phyloP scores from a whole-genome alignment of 92 coral and sea anemone genomes.

The Scolanthus callimorphus region DNA sequence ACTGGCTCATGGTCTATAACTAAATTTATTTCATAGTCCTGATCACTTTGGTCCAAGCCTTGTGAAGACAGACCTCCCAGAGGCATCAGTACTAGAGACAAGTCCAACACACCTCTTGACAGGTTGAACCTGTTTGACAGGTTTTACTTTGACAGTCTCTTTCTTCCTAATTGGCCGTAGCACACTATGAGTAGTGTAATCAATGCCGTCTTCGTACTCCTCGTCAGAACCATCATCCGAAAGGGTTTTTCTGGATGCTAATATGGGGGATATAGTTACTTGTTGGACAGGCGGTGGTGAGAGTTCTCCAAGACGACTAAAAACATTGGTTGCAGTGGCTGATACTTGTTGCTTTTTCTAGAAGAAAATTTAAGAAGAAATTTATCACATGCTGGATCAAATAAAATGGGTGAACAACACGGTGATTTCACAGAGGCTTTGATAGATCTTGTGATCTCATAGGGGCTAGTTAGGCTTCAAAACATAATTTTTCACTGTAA shows the following conservation, averaged over 20 bases:
- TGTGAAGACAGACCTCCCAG: slow-evolving; percentile 50
- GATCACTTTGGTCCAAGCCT: slow-evolving; percentile 57
- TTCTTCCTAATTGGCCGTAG: slow-evolving; percentile 54
- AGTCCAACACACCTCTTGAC: slow-evolving; percentile 66
- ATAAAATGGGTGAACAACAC: too few species aligned
- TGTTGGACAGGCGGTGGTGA: slow-evolving; percentile 25
- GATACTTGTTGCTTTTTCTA: slow-evolving; percentile 17
- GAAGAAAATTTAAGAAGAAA: neutral
- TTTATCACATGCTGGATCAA: too few species aligned
- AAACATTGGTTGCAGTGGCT: slow-evolving; percentile 25
- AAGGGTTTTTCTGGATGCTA: slow-evolving; percentile 7
- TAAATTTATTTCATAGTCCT: neutral
- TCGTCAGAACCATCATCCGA: slow-evolving; percentile 19
- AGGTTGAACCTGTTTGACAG: slow-evolving; percentile 71
- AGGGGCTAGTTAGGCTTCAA: too few species aligned
- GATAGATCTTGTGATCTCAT: too few species aligned
- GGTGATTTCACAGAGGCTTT: too few species aligned
- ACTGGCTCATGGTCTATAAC: too few species aligned
- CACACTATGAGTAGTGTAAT: slow-evolving; percentile 66
- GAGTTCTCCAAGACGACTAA: slow-evolving; percentile 60
- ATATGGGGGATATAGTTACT: slow-evolving; percentile 22
- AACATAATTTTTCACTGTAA: too few species aligned
- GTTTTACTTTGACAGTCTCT: slow-evolving; percentile 56
- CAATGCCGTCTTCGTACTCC: slow-evolving; percentile 23
- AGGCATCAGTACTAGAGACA: slow-evolving; percentile 26